Evolutionary conservation across 2,113 vertebrate species (phyloP).

Genomic region (Lepus europaeus): DNA sequence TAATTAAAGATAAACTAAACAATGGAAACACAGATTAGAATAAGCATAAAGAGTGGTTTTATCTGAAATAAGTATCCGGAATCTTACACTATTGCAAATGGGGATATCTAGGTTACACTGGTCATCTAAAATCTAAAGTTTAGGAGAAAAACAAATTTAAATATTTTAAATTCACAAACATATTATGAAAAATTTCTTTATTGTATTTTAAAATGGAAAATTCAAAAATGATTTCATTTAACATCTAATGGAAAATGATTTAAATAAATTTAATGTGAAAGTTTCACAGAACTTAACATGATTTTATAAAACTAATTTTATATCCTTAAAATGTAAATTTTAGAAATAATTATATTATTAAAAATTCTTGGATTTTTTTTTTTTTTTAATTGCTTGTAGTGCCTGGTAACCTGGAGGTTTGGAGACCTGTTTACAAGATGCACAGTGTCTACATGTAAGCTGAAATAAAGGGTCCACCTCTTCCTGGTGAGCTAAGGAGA

Average conservation of each 20-base stretch:
- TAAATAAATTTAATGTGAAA: conserved; percentile 29
- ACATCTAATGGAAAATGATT: conserved; percentile 23
- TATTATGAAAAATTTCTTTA: background rate
- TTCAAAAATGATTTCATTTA: background rate
- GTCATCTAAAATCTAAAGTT: conserved; percentile 1
- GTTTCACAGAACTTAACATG: conserved; percentile 17
- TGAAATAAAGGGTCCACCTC: background rate
- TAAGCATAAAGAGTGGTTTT: conserved; percentile 40
- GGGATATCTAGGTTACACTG: background rate
- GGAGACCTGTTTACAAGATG: background rate
- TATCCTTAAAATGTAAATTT: conserved; percentile 25
- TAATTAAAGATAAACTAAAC: conserved; percentile 60
- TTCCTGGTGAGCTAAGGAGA: background rate
- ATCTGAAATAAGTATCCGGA: conserved; percentile 44
- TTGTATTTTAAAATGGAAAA: conserved; percentile 25
- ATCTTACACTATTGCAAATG: background rate
- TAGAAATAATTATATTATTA: conserved; percentile 9
- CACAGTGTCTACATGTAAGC: background rate
- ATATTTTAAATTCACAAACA: background rate
- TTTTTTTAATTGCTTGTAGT: background rate
- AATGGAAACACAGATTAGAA: background rate
- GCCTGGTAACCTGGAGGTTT: background rate
- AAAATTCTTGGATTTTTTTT: background rate
- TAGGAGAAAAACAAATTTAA: background rate
- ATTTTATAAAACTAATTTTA: background rate